A percentile compares a stretch with the other conserved stretches of the same genome.
Evolutionary conservation across 1,140 invertebrate genomes (phyloP).

Genomic region (Atopsyche davidsoni): DNA sequence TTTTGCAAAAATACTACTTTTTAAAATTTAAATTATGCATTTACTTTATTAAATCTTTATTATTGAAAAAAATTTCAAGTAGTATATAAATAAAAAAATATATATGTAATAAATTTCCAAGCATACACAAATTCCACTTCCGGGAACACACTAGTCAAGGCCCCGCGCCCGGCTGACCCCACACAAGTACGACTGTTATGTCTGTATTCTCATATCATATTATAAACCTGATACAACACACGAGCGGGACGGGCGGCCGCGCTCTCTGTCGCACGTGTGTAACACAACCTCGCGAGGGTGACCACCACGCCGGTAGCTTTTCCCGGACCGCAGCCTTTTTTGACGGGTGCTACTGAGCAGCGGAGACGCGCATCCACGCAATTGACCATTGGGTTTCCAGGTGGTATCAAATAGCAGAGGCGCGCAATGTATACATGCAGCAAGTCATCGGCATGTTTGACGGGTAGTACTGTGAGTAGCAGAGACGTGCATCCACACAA

Average conservation of each 20-base stretch:
- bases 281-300: slow-evolving; percentile 26
- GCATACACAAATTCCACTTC: no score
- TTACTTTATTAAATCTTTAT: no score
- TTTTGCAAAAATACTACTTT: no score
- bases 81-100: no score
- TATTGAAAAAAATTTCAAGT: no score
- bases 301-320: slow-evolving; percentile 1
- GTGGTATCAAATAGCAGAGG: no score
- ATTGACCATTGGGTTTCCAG: not conserved
- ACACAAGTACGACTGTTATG: slow-evolving; percentile 17
- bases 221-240: slow-evolving; percentile 32
- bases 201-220: slow-evolving; percentile 29
- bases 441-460: not conserved
- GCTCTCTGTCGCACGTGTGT: slow-evolving; percentile 19
- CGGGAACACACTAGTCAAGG: slow-evolving; percentile 12
- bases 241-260: slow-evolving; percentile 22
- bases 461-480: not conserved
- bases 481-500: not conserved
- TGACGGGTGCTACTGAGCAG: not conserved
- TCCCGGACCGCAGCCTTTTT: not conserved
- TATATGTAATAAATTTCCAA: no score
- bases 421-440: no score
- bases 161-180: slow-evolving; percentile 12
- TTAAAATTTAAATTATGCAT: no score
- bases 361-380: not conserved